Evolutionary conservation across 2,888 invertebrate genomes (phyloP), one percentile per base, ranked within the genome.

Genomic region (Microctonus hyperodae): DNA sequence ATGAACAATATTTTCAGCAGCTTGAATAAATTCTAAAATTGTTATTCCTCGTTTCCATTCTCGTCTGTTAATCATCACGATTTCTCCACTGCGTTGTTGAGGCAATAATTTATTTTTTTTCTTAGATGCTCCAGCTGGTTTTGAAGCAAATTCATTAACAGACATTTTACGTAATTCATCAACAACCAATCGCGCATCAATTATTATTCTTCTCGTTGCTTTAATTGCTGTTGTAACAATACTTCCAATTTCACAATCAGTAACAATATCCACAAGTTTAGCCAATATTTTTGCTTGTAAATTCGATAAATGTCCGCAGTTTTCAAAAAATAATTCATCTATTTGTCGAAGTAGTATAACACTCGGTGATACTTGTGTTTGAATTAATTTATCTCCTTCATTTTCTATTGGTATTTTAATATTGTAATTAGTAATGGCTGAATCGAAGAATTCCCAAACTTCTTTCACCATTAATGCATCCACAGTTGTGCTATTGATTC

Each of bases 1-100:
- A 56, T 92, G 88, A 0, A 86, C 82, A 71, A 97, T 87, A 82
- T 92, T 93, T 82, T 92, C 92, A 79, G 96, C 95, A 74, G 89
- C 91, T 82, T 97, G 96, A 13, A 95, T 86, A 70, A 93, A 89
- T 84, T 97, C 97, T 28, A 97, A 85, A 0, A 95, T 84, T 0
- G 92, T 90, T 23, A 93, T 88, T 0, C 95, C 94, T 60, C 92
- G 86, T 77, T 89, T 91, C 96, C 96, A 97, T 69, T 89, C 88
- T 0, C 85, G 78, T 0, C 88, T 89, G 73, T 90, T 89, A 0
- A 91, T 85, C 33, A 92, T 85, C 76, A 89, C 88, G n/a, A 88
- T 44, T 16, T 44, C 44, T n/a, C 44, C 16, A 16, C 16, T 16
- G 16, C 44, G 84, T 0, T 88, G 87, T 83, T 81, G 6, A 76